Conservation (phyloP, 1,140 invertebrate species). For the Chironomus tepperi region DNA sequence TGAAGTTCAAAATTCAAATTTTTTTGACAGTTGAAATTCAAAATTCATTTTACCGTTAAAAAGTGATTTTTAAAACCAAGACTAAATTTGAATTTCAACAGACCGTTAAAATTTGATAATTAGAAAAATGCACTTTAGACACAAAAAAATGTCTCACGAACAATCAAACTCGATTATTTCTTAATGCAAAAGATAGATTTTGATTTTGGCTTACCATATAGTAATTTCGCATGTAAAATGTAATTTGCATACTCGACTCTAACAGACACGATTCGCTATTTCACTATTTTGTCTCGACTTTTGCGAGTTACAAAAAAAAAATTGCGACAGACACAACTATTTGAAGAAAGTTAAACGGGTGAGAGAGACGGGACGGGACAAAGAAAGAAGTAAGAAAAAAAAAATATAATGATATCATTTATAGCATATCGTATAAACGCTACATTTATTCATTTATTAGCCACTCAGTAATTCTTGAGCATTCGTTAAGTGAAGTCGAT, state of each 20-base stretch:
- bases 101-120: no score
- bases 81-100: no score
- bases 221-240: no score
- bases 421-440: constrained; percentile 8
- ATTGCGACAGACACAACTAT: not conserved
- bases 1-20: no score
- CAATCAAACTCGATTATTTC: not conserved
- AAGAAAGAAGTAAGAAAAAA: not conserved
- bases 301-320: not conserved
- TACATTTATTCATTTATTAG: constrained; percentile 23
- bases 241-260: not conserved
- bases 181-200: not conserved
- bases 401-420: constrained; percentile 14
- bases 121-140: not conserved
- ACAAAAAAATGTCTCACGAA: not conserved
- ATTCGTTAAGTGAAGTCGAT: constrained; percentile 17
- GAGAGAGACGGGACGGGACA: not conserved
- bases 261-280: not conserved
- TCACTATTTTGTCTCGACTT: not conserved
- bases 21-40: no score
- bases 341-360: not conserved
- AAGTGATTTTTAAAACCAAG: no score
- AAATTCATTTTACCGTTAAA: not conserved
- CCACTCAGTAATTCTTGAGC: not conserved
- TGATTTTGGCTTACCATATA: not conserved